Evolutionary conservation across 1,140 invertebrate species (phyloP), one percentile per base, ranked within the genome.

Genomic region (Plutomurus gul): DNA sequence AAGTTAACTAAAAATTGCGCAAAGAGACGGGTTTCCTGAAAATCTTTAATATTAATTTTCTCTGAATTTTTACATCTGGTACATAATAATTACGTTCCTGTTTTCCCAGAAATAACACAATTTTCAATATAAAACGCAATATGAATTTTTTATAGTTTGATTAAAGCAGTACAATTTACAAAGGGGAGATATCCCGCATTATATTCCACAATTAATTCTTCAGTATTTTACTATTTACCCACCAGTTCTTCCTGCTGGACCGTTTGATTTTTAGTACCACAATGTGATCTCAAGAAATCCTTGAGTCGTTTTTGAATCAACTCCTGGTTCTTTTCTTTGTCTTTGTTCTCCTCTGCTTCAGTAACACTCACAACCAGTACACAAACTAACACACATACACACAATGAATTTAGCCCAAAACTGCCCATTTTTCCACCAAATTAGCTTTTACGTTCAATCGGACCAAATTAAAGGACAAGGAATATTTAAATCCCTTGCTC

Each of bases 231-330:
- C 20, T 56, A 39, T 2, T 25, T 40, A 2, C 16, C 49, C 60
- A 78, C 77, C 36, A 78, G 37, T 65, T 78, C 77, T 33, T 74
- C 27, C 5, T 78, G 70, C 36, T 78, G 40, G n/a, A 78, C 30
- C 5, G 77, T 56, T 49, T 78, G 47, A 56, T 78, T 78, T 74
- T 60, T 72, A 22, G 36, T 20, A 30, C 33, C 39, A 56, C 77
- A 78, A 25, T 78, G 70, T 25, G 47, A 39, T 22, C 51, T 49
- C 13, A 78, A 43, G 43, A 78, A 78, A 72, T 27, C 20, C 49
- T 46, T 78, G 18, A 78, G 74, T 74, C 49, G 74, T 10, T n/a
- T 37, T 27, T 78, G 70, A 16, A 65, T 65, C 7, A n/a, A 16
- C 7, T 65, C 56, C 18, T 65, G 56, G 18, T 65, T 65, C 20